Conservation (phyloP, 2,888 invertebrate genomes). For the Odontocerum albicorne region DNA sequence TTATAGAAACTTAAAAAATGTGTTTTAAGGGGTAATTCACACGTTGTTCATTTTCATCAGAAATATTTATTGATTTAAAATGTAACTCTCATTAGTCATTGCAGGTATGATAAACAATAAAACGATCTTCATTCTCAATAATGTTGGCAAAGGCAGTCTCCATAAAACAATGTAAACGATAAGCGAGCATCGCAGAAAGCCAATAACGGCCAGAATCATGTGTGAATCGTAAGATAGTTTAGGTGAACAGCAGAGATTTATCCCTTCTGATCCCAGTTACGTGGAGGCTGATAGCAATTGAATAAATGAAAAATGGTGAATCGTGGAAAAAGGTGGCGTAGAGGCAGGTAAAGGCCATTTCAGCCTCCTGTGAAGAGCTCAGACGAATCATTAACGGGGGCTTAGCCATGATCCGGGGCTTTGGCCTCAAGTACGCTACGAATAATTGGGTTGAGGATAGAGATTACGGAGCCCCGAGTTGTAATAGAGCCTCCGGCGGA, state of each 20-base stretch:
- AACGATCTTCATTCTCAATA: too few species aligned
- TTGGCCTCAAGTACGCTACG: constrained; percentile 34
- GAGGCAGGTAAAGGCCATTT: constrained; percentile 21
- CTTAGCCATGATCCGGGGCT: constrained; percentile 33
- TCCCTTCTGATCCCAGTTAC: constrained; percentile 2
- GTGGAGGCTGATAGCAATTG: constrained; percentile 19
- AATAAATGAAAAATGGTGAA: constrained; percentile 23
- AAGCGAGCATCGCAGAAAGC: not conserved
- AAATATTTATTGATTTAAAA: too few species aligned
- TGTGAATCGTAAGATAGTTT: not conserved
- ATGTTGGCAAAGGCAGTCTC: too few species aligned
- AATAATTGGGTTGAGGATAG: constrained; percentile 37
- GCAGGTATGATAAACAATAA: too few species aligned
- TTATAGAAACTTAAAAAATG: too few species aligned
- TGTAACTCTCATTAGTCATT: too few species aligned
- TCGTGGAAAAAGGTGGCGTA: constrained; percentile 14
- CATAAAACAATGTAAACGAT: too few species aligned
- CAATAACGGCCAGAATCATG: not conserved
- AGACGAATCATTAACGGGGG: constrained; percentile 36
- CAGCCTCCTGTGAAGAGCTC: constrained; percentile 31
- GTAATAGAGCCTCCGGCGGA: constrained; percentile 16
- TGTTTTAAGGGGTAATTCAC: too few species aligned
- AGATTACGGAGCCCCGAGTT: constrained; percentile 30
- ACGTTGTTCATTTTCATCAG: too few species aligned
- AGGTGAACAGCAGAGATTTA: not conserved